A percentile compares a stretch with the other conserved stretches of the same genome.
phyloP scores from a whole-genome alignment of 2,113 vertebrate species.

The Nerophis lumbriciformis region DNA sequence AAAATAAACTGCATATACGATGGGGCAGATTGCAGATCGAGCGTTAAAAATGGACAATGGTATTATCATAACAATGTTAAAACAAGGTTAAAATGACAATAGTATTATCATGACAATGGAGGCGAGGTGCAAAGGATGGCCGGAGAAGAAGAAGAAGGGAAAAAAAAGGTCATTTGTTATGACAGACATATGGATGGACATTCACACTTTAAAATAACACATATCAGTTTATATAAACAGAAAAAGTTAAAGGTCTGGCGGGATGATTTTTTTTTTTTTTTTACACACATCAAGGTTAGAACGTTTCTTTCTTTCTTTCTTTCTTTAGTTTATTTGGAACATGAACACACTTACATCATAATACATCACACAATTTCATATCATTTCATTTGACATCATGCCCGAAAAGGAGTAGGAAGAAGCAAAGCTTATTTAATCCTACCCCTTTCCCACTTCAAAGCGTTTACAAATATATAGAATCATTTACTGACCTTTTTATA shows the following conservation, averaged over 20 bases:
- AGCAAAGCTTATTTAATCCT: too few relatives aligned
- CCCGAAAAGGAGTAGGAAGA: too few relatives aligned
- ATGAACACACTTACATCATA: too few relatives aligned
- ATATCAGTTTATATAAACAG: background rate
- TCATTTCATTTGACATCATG: too few relatives aligned
- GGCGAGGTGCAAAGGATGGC: constrained; percentile 41
- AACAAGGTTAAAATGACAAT: constrained; percentile 53
- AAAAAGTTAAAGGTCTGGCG: background rate
- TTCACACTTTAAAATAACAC: background rate
- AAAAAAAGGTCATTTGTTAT: constrained; percentile 41
- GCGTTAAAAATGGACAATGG: constrained; percentile 63
- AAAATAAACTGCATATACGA: constrained; percentile 40
- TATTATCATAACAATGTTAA: constrained; percentile 70
- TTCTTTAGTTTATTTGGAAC: too few relatives aligned
- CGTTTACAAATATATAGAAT: too few relatives aligned
- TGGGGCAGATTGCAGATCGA: constrained; percentile 66
- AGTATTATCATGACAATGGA: constrained; percentile 72
- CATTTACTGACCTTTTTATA: too few relatives aligned
- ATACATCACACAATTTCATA: too few relatives aligned
- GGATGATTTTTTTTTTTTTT: too few relatives aligned
- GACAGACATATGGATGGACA: constrained; percentile 33
- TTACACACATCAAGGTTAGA: too few relatives aligned
- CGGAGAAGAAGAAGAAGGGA: constrained; percentile 15
- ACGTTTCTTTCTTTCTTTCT: too few relatives aligned
- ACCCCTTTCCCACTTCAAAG: too few relatives aligned